Conservation (phyloP, 2,888 invertebrate species). For the Lepetodrilus schrolli region DNA sequence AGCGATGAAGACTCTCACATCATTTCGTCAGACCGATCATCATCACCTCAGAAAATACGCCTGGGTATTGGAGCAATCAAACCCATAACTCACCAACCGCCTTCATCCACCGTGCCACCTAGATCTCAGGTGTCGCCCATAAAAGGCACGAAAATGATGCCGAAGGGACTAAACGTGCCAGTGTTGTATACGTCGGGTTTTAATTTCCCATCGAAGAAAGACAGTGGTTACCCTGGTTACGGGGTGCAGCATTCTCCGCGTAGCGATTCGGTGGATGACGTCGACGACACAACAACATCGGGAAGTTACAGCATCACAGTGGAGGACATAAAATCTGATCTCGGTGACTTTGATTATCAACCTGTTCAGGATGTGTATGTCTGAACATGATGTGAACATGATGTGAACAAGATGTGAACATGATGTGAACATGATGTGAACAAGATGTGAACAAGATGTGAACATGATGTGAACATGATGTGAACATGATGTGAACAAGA, state of each 20-base stretch:
- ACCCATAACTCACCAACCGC: not conserved
- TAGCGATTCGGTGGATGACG: slow-evolving; percentile 31
- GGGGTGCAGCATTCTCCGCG: not conserved
- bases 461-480: not conserved
- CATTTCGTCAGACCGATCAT: not conserved
- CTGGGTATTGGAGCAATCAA: not conserved
- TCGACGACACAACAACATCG: slow-evolving; percentile 45
- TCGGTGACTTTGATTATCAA: not conserved
- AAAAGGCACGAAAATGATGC: not conserved
- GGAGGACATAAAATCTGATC: slow-evolving; percentile 32
- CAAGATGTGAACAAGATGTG: not conserved
- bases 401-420: not conserved
- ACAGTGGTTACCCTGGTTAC: not conserved
- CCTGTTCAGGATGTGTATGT: slow-evolving; percentile 30
- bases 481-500: not conserved
- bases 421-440: not conserved
- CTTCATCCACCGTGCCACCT: not conserved
- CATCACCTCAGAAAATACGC: not conserved
- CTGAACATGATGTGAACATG: not conserved
- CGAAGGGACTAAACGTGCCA: not conserved
- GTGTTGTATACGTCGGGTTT: not conserved
- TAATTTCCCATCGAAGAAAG: not conserved
- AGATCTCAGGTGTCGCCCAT: not conserved
- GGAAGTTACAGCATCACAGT: slow-evolving; percentile 44
- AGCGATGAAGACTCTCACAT: slow-evolving; percentile 43